Conservation (phyloP, 2,113 vertebrate genomes). For the Tauraco erythrolophus region DNA sequence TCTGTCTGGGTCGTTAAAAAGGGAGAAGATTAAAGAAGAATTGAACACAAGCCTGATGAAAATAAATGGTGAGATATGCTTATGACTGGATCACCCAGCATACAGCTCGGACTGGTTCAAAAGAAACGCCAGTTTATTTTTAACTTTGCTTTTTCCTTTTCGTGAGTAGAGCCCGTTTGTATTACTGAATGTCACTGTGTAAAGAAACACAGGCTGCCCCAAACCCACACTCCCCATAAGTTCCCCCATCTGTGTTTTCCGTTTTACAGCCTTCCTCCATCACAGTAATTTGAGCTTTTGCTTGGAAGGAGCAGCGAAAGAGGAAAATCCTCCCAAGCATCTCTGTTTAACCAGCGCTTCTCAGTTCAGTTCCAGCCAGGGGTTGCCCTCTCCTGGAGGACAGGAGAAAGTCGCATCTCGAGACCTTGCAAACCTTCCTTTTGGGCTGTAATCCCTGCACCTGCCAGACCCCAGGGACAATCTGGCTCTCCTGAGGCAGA, state of each 20-base stretch:
- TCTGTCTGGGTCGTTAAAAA: not conserved
- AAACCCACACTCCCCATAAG: fast-evolving
- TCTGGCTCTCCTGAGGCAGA: not conserved
- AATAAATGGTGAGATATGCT: fast-evolving
- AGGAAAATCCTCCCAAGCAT: not conserved
- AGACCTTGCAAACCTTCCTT: not conserved
- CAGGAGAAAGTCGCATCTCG: not conserved
- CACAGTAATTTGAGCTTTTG: constrained; percentile 6
- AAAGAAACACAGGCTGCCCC: not conserved
- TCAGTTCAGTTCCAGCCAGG: constrained; percentile 12
- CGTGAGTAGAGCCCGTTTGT: fast-evolving
- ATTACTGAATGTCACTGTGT: not conserved
- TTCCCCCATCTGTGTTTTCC: not conserved
- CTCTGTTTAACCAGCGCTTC: not conserved
- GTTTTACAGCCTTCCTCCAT: not conserved
- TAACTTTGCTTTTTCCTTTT: not conserved
- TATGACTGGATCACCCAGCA: not conserved
- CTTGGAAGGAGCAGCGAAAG: not conserved
- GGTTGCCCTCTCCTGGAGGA: constrained; percentile 68
- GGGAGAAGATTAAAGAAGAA: not conserved
- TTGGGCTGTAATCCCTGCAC: not conserved
- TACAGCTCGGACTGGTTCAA: not conserved
- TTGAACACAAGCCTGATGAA: not conserved
- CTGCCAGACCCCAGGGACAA: not conserved
- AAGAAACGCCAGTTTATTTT: not conserved